phyloP scores from a whole-genome alignment of 2,113 vertebrate species.

The Aegotheles bennettii region DNA sequence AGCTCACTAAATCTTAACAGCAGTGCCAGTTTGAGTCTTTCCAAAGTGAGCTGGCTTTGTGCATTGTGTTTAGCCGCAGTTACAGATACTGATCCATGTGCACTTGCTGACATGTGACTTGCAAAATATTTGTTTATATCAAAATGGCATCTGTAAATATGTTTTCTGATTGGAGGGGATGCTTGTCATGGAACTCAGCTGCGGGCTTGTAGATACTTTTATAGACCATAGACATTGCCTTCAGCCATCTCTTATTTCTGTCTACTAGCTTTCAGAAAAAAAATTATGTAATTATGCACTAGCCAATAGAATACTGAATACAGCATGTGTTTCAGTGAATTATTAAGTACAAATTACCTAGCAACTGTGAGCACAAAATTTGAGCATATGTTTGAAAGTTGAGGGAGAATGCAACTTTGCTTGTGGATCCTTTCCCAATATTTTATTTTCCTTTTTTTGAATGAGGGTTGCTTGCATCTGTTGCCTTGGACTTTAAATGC shows the following conservation, averaged over 20 bases:
- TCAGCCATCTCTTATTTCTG: neutral
- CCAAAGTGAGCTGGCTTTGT: neutral
- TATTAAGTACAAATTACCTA: neutral
- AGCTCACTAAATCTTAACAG: neutral
- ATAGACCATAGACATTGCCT: neutral
- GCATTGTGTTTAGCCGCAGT: neutral
- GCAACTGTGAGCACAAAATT: neutral
- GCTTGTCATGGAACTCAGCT: neutral
- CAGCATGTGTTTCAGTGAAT: neutral
- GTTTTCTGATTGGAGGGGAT: neutral
- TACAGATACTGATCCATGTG: accelerated
- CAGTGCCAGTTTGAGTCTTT: neutral
- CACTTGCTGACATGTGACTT: neutral
- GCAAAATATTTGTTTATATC: neutral
- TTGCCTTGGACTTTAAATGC: neutral
- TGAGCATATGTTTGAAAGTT: neutral
- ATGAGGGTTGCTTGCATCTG: neutral
- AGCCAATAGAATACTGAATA: neutral
- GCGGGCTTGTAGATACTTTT: neutral
- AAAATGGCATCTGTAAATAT: neutral
- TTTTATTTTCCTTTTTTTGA: neutral
- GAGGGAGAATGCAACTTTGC: neutral
- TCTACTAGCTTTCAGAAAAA: neutral
- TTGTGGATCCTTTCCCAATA: neutral
- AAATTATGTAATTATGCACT: neutral